Percentiles rank a stretch among this genome's conserved stretches.
phyloP scores from a whole-genome alignment of 2,888 invertebrate species.

The Drosophila mayaguana region DNA sequence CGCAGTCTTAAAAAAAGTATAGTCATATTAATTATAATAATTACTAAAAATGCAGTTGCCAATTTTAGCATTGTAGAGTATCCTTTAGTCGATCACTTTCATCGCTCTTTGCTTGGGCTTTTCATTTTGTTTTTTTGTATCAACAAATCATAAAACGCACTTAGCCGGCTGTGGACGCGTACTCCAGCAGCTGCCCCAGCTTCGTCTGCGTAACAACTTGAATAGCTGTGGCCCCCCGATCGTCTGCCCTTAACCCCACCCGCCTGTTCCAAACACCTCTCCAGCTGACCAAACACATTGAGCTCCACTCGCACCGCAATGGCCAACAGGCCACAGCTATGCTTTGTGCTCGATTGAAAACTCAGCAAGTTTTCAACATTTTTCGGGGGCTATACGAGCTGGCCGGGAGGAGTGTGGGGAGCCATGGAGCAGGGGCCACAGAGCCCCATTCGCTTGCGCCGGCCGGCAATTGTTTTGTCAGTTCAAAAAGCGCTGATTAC shows the following conservation, averaged over 20 bases:
- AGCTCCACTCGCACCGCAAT: constrained; percentile 21
- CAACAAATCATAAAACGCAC: constrained; percentile 74
- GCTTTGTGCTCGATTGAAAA: constrained; percentile 70
- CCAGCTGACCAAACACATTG: constrained; percentile 71
- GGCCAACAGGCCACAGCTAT: constrained; percentile 23
- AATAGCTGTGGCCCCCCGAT: background rate
- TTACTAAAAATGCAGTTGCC: background rate
- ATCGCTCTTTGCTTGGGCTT: background rate
- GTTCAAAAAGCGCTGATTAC: constrained; percentile 73
- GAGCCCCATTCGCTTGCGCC: constrained; percentile 47
- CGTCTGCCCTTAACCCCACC: background rate
- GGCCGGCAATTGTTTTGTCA: constrained; percentile 76
- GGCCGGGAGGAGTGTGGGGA: background rate
- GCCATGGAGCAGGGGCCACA: background rate
- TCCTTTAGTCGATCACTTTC: background rate
- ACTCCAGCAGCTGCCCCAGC: constrained; percentile 14
- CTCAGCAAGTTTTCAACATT: constrained; percentile 72
- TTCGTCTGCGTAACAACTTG: constrained; percentile 15
- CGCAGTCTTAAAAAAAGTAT: background rate
- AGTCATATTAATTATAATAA: background rate
- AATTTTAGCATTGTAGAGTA: background rate
- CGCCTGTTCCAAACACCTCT: background rate
- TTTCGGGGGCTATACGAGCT: constrained; percentile 36
- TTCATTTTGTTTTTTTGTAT: constrained; percentile 28
- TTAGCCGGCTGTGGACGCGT: constrained; percentile 58